Evolutionary conservation across 30 jellyfish, hydroid and myxozoan genomes (phyloP).

Genomic region (Pelagia noctiluca): DNA sequence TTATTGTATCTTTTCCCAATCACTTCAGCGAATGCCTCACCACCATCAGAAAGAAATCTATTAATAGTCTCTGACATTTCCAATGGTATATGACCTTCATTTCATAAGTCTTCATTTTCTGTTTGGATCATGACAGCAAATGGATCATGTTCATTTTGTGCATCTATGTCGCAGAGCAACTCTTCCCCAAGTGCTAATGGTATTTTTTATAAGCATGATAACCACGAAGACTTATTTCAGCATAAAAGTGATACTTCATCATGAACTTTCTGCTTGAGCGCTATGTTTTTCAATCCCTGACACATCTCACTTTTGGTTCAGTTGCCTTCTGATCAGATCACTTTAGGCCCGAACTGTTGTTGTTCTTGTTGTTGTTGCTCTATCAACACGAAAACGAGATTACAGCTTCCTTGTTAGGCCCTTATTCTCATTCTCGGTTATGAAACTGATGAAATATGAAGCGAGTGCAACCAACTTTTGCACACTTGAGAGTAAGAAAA

Average conservation of each 20-base stretch:
- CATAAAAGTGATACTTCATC: slow-evolving; percentile 7
- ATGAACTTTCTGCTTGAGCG: neutral
- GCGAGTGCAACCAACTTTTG: slow-evolving; percentile 43
- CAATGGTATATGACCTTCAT: slow-evolving; percentile 58
- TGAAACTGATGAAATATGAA: slow-evolving; percentile 31
- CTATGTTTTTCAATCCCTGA: slow-evolving; percentile 3
- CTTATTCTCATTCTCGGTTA: slow-evolving; percentile 8
- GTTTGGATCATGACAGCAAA: slow-evolving; percentile 49
- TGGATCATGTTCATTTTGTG: slow-evolving; percentile 35
- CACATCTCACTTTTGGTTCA: neutral
- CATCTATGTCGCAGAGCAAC: slow-evolving; percentile 45
- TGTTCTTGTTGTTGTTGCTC: neutral
- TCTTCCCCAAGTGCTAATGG: slow-evolving; percentile 55
- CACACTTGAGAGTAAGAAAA: slow-evolving; percentile 21
- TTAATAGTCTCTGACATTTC: slow-evolving; percentile 26
- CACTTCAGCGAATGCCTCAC: slow-evolving; percentile 55
- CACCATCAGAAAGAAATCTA: slow-evolving; percentile 39
- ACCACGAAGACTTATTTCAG: slow-evolving; percentile 12
- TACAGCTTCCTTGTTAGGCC: neutral
- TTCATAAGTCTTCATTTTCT: slow-evolving; percentile 14
- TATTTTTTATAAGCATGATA: slow-evolving; percentile 30
- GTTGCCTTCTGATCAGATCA: no score
- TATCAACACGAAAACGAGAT: neutral
- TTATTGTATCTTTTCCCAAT: slow-evolving; percentile 42
- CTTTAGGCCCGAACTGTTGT: neutral